Base-by-base conservation (phyloP, 2,888 invertebrate genomes). In the Idaea straminata region DNA sequence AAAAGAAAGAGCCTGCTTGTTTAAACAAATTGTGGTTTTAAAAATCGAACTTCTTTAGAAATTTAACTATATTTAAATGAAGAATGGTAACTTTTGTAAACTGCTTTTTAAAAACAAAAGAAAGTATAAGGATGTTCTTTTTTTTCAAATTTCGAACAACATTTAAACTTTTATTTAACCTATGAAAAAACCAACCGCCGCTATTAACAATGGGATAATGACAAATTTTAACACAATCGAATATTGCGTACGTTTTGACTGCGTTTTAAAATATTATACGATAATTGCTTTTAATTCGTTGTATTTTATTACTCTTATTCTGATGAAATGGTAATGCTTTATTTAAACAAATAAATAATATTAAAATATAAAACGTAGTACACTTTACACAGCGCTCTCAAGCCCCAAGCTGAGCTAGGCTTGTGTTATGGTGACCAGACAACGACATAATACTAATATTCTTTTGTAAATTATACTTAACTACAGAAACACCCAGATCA, bases 211-310 rank as follows among this genome's bases (percentile, higher is more conserved):
- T 59, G 15, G 13, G 13, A 58, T 58, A 16, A 59, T 59, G 59
- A 59, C 59, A 34, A 34, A 59, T 59, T 59, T 59, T 13, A 25
- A 25, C 6, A 59, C 34, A 59, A 59, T 58, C 16, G 16, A 59
- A 25, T 59, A 59, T 34, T 59, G 59, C 59, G 59, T 59, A 15
- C 58, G 7, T 16, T 15, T 58, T 15, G 15, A 58, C 58, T 16
- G 58, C 15, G 47, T 10, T 47, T 47, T 10, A 10, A 47, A 47
- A 47, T 47, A 47, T 47, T 47, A 47, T 47, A 47, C 47, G 47
- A 47, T 47, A 7, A 47, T 47, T 5, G 47, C 10, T 47, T 47
- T 47, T 47, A 47, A 47, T 47, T 47, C 47, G 47, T 47, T 47
- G 47, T 47, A 13, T 10, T 47, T 47, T 47, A 47, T 47, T 47